Base-by-base conservation (phyloP, 1,140 invertebrate genomes). In the Drosophila orosa region DNA sequence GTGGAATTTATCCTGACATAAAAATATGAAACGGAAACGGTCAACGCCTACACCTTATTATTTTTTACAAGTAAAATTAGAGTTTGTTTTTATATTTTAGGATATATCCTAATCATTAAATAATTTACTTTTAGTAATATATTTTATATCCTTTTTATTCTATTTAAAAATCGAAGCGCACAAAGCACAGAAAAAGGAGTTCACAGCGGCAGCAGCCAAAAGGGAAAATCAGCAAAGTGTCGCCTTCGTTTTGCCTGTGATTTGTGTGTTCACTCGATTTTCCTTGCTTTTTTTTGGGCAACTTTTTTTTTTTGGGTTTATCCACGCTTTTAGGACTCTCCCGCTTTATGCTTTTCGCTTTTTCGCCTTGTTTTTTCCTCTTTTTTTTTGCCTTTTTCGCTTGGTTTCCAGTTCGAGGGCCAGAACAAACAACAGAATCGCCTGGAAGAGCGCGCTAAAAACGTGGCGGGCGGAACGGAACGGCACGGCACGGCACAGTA, bases 401-500 rank as follows among this genome's bases (percentile, higher is more conserved):
- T 60, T 44, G 37, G 37, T 60, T 71, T 71, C 65, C 67, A 71
- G 65, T 69, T 56, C 65, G 67, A 69, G 65, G 48, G 48, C 65
- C 63, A 45, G 65, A 47, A 71, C 50, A 71, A 71, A 71, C 40
- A 71, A 57, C 62, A 52, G 62, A 55, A 31, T 25, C 37, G 61
- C 61, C 68, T 71, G 65, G 68, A 71, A 71, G 65, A 71, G 66
- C 68, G 68, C 42, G 68, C 66, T 47, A 69, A 80, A 74, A 67
- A 79, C 48, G 61, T 24, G 57, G 39, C 31, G 40, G 40, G 44
- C 44, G 50, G 56, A 52, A 56, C 31, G 59, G 33, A 75, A 59
- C 44, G 65, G 27, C 66, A 29, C 17, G 68, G 47, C 47, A 56
- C 55, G 65, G 45, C 44, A 44, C 44, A n/a, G n/a, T n/a, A n/a